These are phyloP conservation scores for Megalops cyprinoides DNA, from an alignment of 2,797 vertebrate genomes.

Conservation along the genomic window DNA sequence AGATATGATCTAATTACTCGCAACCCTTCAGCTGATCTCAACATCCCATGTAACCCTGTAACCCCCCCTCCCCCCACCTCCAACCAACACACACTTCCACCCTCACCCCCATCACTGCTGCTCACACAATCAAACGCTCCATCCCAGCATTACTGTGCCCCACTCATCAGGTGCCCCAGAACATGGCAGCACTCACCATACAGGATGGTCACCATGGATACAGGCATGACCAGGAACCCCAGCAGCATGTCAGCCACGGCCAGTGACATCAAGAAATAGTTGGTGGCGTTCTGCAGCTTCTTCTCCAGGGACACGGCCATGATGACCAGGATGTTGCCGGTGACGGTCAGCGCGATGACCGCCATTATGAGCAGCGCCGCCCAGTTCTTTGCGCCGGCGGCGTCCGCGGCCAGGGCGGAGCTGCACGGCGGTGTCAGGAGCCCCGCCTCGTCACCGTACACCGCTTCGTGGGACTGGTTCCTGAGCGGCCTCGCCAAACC, in stretches of 20 bases:
- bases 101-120: too few relatives aligned
- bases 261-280: slow-evolving; percentile 98
- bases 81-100: too few relatives aligned
- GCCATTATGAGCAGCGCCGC: slow-evolving; percentile 84
- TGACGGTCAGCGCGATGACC: slow-evolving; percentile 88
- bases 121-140: too few relatives aligned
- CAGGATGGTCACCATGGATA: slow-evolving; percentile 94
- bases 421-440: slow-evolving; percentile 61
- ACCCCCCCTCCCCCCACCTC: too few relatives aligned
- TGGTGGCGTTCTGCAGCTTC: slow-evolving; percentile 96
- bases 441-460: slow-evolving; percentile 64
- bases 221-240: slow-evolving; percentile 94
- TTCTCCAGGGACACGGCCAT: slow-evolving; percentile 96
- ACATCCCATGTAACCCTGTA: too few relatives aligned
- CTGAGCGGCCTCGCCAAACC: not conserved
- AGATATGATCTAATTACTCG: too few relatives aligned
- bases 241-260: slow-evolving; percentile 96
- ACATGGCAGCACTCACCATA: slow-evolving; percentile 82
- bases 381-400: slow-evolving; percentile 86
- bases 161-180: not conserved
- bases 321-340: slow-evolving; percentile 95
- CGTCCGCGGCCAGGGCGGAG: slow-evolving; percentile 35
- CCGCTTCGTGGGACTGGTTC: slow-evolving; percentile 70
- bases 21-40: too few relatives aligned
- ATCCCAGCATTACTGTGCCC: not conserved